These are phyloP conservation scores for Poecile montanus DNA, from an alignment of 2,797 vertebrate species.

Conservation along the genomic window DNA sequence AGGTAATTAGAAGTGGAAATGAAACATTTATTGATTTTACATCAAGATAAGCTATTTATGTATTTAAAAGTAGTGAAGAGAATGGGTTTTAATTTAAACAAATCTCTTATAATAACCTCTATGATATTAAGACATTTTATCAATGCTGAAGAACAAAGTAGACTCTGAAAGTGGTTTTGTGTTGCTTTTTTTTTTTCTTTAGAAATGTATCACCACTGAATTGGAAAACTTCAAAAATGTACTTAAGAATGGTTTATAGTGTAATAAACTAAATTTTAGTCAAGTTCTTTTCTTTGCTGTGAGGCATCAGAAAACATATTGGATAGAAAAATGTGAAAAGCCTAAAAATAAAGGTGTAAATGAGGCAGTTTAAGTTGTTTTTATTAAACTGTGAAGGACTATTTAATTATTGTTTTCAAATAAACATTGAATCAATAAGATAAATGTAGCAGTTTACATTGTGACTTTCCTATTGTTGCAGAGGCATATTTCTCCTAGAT, in stretches of 20 bases:
- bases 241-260: neutral
- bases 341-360: neutral
- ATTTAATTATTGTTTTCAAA: neutral
- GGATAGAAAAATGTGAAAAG: neutral
- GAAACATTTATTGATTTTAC: slow-evolving; percentile 59
- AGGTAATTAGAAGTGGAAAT: slow-evolving; percentile 54
- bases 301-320: neutral
- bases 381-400: neutral
- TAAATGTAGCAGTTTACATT: neutral
- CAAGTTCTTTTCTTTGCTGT: neutral
- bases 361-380: neutral
- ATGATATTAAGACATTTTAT: neutral
- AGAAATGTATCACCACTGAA: neutral
- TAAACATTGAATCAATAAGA: neutral
- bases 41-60: neutral
- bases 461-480: neutral
- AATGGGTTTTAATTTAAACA: slow-evolving; percentile 2
- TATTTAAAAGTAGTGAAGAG: slow-evolving; percentile 11
- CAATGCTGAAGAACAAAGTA: neutral
- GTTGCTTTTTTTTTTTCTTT: neutral
- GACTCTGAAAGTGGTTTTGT: neutral
- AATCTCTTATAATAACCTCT: neutral
- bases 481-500: neutral
- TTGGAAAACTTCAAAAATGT: neutral
- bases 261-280: neutral